These are phyloP conservation scores for Pantherophis vulpinus DNA, from an alignment of 2,797 vertebrate genomes.

Conservation along the genomic window DNA sequence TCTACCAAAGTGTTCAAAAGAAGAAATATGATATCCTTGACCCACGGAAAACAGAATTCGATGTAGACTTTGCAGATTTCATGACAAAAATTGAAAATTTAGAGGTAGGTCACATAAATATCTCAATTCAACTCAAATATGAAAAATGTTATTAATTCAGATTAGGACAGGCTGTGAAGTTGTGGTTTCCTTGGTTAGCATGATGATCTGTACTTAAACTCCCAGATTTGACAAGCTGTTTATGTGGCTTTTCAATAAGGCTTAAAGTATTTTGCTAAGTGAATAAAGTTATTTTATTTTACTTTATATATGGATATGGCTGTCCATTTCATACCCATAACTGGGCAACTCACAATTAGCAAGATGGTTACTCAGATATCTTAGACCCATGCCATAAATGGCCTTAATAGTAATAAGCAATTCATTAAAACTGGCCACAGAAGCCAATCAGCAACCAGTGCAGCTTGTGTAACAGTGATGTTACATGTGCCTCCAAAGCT, in stretches of 20 bases:
- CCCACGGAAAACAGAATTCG: constrained; percentile 76
- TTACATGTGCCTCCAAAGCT: background rate
- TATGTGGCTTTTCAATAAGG: background rate
- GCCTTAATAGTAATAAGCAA: background rate
- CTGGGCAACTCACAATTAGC: background rate
- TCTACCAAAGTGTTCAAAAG: constrained; percentile 74
- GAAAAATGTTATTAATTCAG: background rate
- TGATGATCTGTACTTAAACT: background rate
- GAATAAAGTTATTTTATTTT: background rate
- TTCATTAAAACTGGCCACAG: background rate
- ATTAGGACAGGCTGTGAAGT: background rate
- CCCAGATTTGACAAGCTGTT: background rate
- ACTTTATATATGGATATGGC: background rate
- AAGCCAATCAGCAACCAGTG: background rate
- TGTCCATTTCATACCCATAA: background rate
- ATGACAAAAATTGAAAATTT: constrained; percentile 72
- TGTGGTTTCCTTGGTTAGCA: background rate
- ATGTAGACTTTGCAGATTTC: constrained; percentile 76
- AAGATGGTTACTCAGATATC: background rate
- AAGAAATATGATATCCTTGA: constrained; percentile 78
- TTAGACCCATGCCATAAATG: background rate
- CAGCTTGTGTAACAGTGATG: background rate
- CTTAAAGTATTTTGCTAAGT: background rate
- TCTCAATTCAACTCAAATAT: background rate
- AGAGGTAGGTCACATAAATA: constrained; percentile 68